Percentiles rank a stretch among this genome's conserved stretches.
Evolutionary conservation across 1,140 invertebrate genomes (phyloP).

Genomic region (Chrysomallon squamiferum): DNA sequence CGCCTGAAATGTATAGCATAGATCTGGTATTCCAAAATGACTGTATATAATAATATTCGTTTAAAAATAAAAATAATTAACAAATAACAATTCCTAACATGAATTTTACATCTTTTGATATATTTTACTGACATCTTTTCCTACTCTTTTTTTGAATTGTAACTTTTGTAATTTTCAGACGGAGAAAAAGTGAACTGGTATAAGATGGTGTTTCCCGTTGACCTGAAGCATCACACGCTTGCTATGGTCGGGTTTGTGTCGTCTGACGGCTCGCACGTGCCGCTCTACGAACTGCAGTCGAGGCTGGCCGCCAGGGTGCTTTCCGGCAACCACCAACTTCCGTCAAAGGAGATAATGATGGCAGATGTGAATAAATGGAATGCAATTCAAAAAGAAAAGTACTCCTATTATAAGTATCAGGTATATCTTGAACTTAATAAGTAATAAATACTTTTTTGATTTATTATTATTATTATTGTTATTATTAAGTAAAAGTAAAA

Average conservation of each 20-base stretch:
- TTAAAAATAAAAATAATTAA: too few species aligned
- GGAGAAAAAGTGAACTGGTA: conserved; percentile 1
- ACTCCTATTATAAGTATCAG: not conserved
- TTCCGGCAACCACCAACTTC: not conserved
- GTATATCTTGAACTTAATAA: not conserved
- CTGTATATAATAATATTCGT: too few species aligned
- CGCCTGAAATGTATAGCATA: too few species aligned
- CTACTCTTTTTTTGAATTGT: too few species aligned
- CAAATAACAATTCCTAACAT: too few species aligned
- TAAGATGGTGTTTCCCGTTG: conserved; percentile 2
- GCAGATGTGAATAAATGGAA: not conserved
- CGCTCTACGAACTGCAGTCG: not conserved
- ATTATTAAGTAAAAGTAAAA: not conserved
- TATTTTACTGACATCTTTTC: too few species aligned
- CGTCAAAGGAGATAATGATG: not conserved
- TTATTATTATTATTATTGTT: not conserved
- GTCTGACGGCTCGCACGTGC: not conserved
- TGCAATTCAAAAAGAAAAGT: not conserved
- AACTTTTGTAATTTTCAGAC: not conserved
- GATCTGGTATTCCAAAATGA: too few species aligned
- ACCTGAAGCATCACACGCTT: not conserved
- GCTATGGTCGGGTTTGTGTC: not conserved
- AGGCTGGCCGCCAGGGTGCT: not conserved
- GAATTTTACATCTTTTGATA: too few species aligned
- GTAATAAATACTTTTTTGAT: not conserved